Evolutionary conservation across 2,888 invertebrate species (phyloP), one percentile per base, ranked within the genome.

Genomic region (Acleris holmiana): DNA sequence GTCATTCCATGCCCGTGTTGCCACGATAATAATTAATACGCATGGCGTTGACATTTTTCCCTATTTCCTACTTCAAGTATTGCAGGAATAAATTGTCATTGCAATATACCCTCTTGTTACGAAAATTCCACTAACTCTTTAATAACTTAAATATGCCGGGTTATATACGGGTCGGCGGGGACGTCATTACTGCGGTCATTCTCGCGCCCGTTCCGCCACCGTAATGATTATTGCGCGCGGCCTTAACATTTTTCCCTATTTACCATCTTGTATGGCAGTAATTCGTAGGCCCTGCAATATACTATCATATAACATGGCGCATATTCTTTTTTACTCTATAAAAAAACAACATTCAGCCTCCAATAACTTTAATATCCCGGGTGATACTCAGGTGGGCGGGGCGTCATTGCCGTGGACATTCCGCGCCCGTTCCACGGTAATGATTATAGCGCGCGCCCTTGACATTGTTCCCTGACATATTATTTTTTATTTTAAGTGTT

Each of bases 391-490:
- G 29, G 50, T 25, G 4, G 49, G 25, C 50, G 17, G 50, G 29
- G 18, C 15, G 50, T 51, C 50, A 29, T 51, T 51, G 29, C 50
- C 7, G 23, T n/a, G 50, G 50, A 51, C 50, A 25, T 51, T 44
- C 44, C 44, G 44, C 17, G 17, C n/a, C 10, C 29, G 35, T 13
- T 21, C n/a, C 23, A 49, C 50, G 8, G 50, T 51, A 29, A 51
- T 51, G 29, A 51, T 18, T 29, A 51, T 49, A 7, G 13, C 50
- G 18, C 35, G 21, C 18, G 40, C 17, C 48, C 61, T 49, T 48
- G 61, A 55, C 55, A 29, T 44, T 40, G 23, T 23, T 18, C 54
- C 41, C 46, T 47, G 25, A 44, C 8, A n/a, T 2, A 41, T 49
- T 41, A 55, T 6, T n/a, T 44, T 49, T 49, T 29, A 44, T 40